Evolutionary conservation across 2,888 invertebrate species (phyloP).

Genomic region (Cantharis lateralis): DNA sequence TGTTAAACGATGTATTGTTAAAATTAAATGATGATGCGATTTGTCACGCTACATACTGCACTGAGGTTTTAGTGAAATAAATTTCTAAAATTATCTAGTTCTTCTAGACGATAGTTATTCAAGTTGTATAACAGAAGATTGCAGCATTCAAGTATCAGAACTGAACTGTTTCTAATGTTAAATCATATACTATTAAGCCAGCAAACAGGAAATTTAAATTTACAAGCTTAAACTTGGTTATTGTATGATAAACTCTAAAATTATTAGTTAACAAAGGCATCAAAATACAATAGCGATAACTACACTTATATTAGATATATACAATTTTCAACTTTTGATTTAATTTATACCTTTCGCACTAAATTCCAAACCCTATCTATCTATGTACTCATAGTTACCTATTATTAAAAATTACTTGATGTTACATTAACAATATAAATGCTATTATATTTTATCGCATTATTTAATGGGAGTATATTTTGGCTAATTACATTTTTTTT

Average conservation of each 20-base stretch:
- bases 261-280: neutral
- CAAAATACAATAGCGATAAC: neutral
- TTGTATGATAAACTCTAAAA: neutral
- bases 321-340: neutral
- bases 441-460: neutral
- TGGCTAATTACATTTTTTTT: constrained; percentile 1
- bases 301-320: neutral
- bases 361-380: neutral
- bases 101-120: neutral
- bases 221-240: neutral
- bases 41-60: neutral
- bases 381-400: too few species aligned
- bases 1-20: neutral
- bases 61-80: neutral
- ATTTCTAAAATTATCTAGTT: neutral
- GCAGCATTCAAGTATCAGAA: neutral
- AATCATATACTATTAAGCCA: neutral
- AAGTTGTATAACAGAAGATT: too few species aligned
- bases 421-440: neutral
- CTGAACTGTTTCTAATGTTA: neutral
- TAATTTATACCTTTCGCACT: neutral
- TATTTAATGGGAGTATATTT: neutral
- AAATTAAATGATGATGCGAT: neutral
- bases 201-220: neutral
- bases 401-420: neutral